These are phyloP conservation scores for Pelmatolapia mariae DNA, from an alignment of 2,113 vertebrate genomes.

Conservation along the genomic window DNA sequence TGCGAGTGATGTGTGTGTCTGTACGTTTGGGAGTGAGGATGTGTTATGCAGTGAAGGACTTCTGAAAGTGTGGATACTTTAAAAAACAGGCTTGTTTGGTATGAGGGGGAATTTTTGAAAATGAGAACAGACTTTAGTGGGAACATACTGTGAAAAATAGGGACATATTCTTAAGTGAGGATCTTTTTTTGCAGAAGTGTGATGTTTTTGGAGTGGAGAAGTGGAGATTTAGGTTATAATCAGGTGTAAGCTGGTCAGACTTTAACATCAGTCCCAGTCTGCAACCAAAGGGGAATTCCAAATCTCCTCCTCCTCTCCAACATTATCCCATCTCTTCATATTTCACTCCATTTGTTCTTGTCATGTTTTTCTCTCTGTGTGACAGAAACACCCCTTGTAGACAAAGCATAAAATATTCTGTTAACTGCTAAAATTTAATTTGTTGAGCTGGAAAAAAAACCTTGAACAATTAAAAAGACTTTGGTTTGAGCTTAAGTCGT, in stretches of 20 bases:
- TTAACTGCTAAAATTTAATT: background rate
- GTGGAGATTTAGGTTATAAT: rapidly evolving
- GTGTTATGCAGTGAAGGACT: background rate
- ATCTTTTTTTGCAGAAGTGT: background rate
- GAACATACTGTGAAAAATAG: background rate
- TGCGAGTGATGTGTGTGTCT: background rate
- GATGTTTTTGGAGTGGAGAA: background rate
- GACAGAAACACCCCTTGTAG: background rate
- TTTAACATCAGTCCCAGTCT: background rate
- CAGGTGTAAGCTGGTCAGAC: background rate
- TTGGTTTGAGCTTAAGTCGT: background rate
- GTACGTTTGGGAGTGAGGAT: background rate
- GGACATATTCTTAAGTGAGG: background rate
- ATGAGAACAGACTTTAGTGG: background rate
- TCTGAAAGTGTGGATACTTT: background rate
- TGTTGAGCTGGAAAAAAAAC: background rate
- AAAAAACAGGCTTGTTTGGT: background rate
- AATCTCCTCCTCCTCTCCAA: background rate
- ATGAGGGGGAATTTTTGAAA: background rate
- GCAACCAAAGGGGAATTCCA: conserved; percentile 9
- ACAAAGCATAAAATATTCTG: background rate
- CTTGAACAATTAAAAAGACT: background rate
- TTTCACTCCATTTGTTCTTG: background rate
- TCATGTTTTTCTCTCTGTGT: background rate
- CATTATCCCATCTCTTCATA: background rate